Conservation (phyloP, 1,140 invertebrate species). For the Maconellicoccus hirsutus region DNA sequence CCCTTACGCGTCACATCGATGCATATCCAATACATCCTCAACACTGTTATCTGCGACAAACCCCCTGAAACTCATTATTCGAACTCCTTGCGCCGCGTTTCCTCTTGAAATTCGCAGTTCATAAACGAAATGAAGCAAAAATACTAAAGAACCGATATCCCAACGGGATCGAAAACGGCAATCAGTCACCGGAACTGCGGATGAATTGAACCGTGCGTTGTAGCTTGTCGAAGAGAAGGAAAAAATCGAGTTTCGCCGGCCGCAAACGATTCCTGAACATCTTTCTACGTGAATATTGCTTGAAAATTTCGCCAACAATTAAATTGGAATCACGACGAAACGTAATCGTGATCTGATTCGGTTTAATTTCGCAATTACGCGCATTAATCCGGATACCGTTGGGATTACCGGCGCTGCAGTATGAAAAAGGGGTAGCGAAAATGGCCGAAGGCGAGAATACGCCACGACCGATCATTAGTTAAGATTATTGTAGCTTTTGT, state of each 20-base stretch:
- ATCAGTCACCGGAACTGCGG: conserved; percentile 20
- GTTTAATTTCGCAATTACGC: conserved; percentile 20
- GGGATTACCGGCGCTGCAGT: neutral
- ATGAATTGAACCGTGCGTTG: conserved; percentile 15
- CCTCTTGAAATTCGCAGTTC: neutral
- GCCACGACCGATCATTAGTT: conserved; percentile 1
- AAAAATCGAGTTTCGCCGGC: neutral
- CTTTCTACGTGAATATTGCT: neutral
- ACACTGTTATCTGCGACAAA: no score
- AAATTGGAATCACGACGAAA: conserved; percentile 8
- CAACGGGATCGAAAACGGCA: conserved; percentile 16
- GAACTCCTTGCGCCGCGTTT: no score
- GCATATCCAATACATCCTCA: no score
- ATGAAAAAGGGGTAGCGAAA: conserved; percentile 4
- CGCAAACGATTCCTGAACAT: neutral
- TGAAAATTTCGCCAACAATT: neutral
- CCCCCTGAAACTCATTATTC: no score
- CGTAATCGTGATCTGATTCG: conserved; percentile 16
- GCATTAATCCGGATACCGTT: conserved; percentile 12
- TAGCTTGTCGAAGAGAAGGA: neutral
- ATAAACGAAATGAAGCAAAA: conserved; percentile 17
- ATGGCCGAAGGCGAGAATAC: conserved; percentile 3
- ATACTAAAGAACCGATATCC: conserved; percentile 14
- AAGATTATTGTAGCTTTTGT: conserved; percentile 13
- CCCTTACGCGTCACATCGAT: no score